A percentile compares a stretch with the other conserved stretches of the same genome.
Conservation (phyloP, 2,888 invertebrate genomes). For the Parasteatoda lunata region DNA sequence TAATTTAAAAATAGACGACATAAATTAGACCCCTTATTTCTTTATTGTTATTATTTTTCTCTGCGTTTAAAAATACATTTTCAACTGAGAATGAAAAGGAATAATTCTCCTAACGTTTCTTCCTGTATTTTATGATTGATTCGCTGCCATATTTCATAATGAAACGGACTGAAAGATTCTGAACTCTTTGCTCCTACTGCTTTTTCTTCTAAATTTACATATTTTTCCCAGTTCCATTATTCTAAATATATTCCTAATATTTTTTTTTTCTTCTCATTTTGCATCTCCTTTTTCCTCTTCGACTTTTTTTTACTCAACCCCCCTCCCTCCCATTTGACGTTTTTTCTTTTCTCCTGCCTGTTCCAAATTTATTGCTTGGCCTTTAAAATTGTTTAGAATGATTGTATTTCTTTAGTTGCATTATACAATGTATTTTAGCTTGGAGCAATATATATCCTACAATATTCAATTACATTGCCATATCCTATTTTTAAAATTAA, state of each 20-base stretch:
- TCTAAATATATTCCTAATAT: neutral
- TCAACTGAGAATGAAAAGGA: no score
- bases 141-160: no score
- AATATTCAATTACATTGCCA: conserved; percentile 58
- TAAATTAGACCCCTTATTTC: no score
- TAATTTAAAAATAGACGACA: no score
- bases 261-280: neutral
- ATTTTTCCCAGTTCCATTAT: conserved; percentile 11
- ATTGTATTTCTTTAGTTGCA: conserved; percentile 32
- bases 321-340: conserved; percentile 6
- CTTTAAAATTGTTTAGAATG: neutral
- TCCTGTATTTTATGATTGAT: no score
- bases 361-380: conserved; percentile 7
- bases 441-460: conserved; percentile 31
- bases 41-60: no score
- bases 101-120: no score
- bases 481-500: conserved; percentile 63
- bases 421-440: conserved; percentile 36
- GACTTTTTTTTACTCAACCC: neutral
- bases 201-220: conserved; percentile 23
- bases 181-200: no score
- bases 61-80: no score
- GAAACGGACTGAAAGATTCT: no score
- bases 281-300: neutral
- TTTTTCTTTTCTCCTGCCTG: neutral